These are phyloP conservation scores for Cottus gobio DNA, from an alignment of 2,113 vertebrate species.

Conservation along the genomic window DNA sequence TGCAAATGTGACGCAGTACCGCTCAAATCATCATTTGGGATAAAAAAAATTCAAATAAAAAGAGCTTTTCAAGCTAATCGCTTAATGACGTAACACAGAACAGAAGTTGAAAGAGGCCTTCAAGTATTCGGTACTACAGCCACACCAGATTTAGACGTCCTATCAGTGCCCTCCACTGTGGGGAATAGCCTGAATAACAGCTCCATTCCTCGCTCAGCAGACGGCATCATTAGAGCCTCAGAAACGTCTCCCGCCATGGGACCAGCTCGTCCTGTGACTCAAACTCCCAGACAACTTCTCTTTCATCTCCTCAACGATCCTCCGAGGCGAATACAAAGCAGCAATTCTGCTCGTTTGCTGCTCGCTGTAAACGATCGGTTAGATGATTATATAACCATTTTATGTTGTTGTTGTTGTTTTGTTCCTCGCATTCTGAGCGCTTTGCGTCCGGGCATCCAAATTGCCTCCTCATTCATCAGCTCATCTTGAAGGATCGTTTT, in stretches of 20 bases:
- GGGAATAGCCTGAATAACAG: constrained; percentile 69
- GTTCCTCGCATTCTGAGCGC: constrained; percentile 5
- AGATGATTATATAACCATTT: constrained; percentile 29
- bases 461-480: constrained; percentile 15
- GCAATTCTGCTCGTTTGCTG: constrained; percentile 11
- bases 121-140: constrained; percentile 21
- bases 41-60: neutral
- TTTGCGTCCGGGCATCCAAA: neutral
- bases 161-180: constrained; percentile 43
- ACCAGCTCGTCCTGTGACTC: constrained; percentile 69
- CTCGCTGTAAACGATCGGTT: constrained; percentile 29
- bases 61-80: constrained; percentile 2
- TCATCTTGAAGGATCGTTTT: constrained; percentile 27
- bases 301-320: constrained; percentile 58
- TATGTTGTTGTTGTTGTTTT: constrained; percentile 34
- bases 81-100: constrained; percentile 18
- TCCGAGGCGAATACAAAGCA: constrained; percentile 63
- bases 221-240: constrained; percentile 60
- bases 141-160: constrained; percentile 57
- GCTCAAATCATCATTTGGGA: neutral
- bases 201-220: constrained; percentile 47
- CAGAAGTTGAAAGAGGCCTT: constrained; percentile 28
- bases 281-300: constrained; percentile 66
- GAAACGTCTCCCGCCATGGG: constrained; percentile 57
- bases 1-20: neutral